Evolutionary conservation across 2,797 vertebrate species (phyloP).

Genomic region (Pteronotus mesoamericanus): DNA sequence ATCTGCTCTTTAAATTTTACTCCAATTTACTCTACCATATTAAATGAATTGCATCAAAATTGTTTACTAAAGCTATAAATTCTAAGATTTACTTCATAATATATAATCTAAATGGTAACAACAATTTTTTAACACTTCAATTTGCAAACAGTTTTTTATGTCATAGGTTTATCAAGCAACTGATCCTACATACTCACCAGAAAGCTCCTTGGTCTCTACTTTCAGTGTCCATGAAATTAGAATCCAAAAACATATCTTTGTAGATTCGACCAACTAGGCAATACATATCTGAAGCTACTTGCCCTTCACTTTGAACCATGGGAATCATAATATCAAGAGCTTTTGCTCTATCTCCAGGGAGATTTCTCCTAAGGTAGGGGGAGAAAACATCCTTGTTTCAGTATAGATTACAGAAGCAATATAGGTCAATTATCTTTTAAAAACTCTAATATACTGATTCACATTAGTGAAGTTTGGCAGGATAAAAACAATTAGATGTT

Average conservation of each 20-base stretch:
- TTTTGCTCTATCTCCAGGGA: conserved; percentile 92
- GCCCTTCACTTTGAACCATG: conserved; percentile 91
- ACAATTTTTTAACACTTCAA: not conserved
- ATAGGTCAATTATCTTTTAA: not conserved
- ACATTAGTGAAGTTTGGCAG: not conserved
- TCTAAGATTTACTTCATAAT: not conserved
- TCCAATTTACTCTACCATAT: not conserved
- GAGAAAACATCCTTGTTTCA: not conserved
- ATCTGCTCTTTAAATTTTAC: not conserved
- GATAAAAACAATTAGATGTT: not conserved
- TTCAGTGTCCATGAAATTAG: conserved; percentile 90
- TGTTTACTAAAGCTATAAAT: not conserved
- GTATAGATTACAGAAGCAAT: not conserved
- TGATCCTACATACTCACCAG: conserved; percentile 86
- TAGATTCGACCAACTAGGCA: conserved; percentile 97
- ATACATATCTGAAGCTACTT: conserved; percentile 97
- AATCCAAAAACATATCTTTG: conserved; percentile 97
- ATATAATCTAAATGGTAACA: not conserved
- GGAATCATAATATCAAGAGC: conserved; percentile 97
- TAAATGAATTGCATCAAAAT: conserved; percentile 25
- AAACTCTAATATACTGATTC: not conserved
- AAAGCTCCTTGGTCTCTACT: conserved; percentile 91
- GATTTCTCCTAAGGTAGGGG: conserved; percentile 87
- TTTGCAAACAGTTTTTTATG: not conserved
- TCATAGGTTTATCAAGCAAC: not conserved